A percentile compares a stretch with the other conserved stretches of the same genome.
phyloP scores from a whole-genome alignment of 1,140 invertebrate species.

The Trichomalopsis sarcophagae region DNA sequence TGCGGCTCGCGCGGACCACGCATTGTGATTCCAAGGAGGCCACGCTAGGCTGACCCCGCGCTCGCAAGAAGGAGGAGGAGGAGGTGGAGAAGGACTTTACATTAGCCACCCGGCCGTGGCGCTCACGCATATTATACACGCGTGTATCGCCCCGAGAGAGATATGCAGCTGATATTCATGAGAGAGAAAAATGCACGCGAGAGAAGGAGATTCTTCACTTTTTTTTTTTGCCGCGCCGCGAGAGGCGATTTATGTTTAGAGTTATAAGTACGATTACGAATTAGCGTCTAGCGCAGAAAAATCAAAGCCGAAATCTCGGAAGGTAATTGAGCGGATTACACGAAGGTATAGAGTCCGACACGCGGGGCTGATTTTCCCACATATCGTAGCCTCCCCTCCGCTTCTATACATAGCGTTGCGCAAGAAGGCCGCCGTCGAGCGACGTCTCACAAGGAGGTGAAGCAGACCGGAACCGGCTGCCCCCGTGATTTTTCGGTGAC shows the following conservation, averaged over 20 bases:
- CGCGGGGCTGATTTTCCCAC: slow-evolving; percentile 36
- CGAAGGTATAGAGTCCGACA: not conserved
- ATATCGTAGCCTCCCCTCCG: not conserved
- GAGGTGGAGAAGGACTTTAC: slow-evolving; percentile 58
- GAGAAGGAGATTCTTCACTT: not conserved
- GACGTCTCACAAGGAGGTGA: slow-evolving; percentile 27
- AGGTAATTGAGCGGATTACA: slow-evolving; percentile 7
- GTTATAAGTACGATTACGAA: not conserved
- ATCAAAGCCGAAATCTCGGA: slow-evolving; percentile 12
- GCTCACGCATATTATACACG: slow-evolving; percentile 59
- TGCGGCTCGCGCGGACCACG: slow-evolving; percentile 58
- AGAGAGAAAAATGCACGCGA: not conserved
- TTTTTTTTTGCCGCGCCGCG: not conserved
- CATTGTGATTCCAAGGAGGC: slow-evolving; percentile 70
- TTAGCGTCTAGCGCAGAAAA: not conserved
- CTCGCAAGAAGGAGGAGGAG: not conserved
- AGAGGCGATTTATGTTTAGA: not conserved
- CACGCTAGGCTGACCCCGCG: slow-evolving; percentile 73
- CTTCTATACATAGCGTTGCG: not conserved
- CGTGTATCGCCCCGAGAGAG: not conserved
- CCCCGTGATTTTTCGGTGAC: slow-evolving; percentile 48
- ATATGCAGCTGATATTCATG: no score
- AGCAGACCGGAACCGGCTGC: slow-evolving; percentile 28
- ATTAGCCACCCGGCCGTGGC: slow-evolving; percentile 67
- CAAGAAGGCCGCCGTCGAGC: not conserved